Evolutionary conservation across 1,140 invertebrate species (phyloP).

Genomic region (Cydia strobilella): DNA sequence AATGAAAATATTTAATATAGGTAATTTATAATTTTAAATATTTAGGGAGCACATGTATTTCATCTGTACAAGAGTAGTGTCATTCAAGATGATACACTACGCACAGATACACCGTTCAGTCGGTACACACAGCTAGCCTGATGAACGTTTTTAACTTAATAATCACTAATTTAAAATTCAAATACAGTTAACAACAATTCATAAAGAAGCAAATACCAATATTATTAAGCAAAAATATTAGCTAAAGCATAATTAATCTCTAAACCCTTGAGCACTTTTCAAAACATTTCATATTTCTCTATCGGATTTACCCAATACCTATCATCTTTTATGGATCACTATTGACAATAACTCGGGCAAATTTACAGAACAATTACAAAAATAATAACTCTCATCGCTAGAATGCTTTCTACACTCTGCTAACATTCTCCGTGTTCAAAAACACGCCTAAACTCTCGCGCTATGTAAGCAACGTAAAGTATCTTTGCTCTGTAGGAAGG

Average conservation of each 20-base stretch:
- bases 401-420: conserved; percentile 23
- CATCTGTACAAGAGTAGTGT: too few species aligned
- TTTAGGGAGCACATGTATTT: too few species aligned
- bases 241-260: background rate
- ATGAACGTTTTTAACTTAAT: too few species aligned
- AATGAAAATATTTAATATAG: too few species aligned
- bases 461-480: conserved; percentile 51
- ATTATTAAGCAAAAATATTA: background rate
- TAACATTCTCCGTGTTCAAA: conserved; percentile 33
- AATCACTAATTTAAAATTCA: too few species aligned
- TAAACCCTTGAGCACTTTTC: background rate
- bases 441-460: conserved; percentile 37
- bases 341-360: background rate
- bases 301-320: conserved; percentile 11
- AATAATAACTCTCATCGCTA: conserved; percentile 19
- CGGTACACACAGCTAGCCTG: too few species aligned
- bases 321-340: background rate
- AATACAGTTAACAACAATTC: too few species aligned
- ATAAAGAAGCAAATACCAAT: too few species aligned
- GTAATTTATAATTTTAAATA: too few species aligned
- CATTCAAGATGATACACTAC: too few species aligned
- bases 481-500: conserved; percentile 55
- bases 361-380: conserved; percentile 14
- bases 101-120: too few species aligned
- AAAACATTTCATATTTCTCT: background rate